Evolutionary conservation across 30 jellyfish, hydroid and myxozoan species (phyloP), one percentile per base, ranked within the genome.

Genomic region (Aurelia aurita): DNA sequence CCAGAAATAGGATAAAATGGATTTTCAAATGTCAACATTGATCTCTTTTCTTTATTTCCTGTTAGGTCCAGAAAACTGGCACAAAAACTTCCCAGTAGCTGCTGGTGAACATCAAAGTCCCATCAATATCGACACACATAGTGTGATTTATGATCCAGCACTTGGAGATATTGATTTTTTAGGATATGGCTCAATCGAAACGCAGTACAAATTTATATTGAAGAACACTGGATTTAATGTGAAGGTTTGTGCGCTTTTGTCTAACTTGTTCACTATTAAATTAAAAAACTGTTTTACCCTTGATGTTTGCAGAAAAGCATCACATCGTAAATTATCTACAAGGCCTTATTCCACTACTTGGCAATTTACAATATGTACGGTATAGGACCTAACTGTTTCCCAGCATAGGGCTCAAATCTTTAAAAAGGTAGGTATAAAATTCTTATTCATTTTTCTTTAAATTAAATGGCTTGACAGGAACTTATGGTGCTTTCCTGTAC

Each of bases 11-110:
- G 61, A 7, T 67, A 26, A 4, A 51, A 8, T 74, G 46, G 3
- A 16, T 26, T 1, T 47, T n/a, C 29, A 26, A 19, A 10, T 13
- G 46, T 20, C 27, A 73, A 20, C 9, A 15, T 13, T 73, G 34
- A 45, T 5, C 13, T 32, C 21, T 11, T 44, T 34, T 49, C 27
- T 22, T 51, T 53, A 32, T 57, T 22, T 16, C 12, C 5, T 20
- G 8, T 32, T 54, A 82, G 97, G 97, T 47, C 97, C 97, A 16
- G 97, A 88, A 11, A 69, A 79, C 68, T 88, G 97, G 97, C 97
- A 88, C 76, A 78, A 62, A 28, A 88, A 80, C 35, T 88, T 88
- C 45, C 97, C 97, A 6, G 97, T 88, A 1, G 97, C 97, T 8
- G 92, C 97, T 9, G 60, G 92, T 46, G 86, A 73, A 49, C 55